Base-by-base conservation (phyloP, 2,797 vertebrate species). In the Tachyglossus aculeatus region DNA sequence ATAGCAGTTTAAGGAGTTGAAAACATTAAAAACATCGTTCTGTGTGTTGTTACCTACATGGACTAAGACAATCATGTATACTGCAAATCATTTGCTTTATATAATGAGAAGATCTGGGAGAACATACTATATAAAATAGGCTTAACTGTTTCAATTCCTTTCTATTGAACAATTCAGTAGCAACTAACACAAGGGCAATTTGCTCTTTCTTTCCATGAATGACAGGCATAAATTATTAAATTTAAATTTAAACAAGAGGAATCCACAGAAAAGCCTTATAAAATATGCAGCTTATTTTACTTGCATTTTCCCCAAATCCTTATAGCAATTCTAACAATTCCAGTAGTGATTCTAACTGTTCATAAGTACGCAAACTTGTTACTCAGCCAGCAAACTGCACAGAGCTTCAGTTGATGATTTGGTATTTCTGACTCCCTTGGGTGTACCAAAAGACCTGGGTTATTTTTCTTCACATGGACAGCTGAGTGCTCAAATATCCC, bases 401-500 rank as follows among this genome's bases (percentile, higher is more conserved):
- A 3, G 9, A 16, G 44, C 52, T 58, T 66, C 48, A 32, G 14
- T 33, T 19, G n/a, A 38, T 18, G 32, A 11, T 9, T 48, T 48
- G 21, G 41, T 24, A 14, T 38, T 34, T 48, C 10, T 19, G 31
- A 33, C 50, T 24, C 37, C 27, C 71, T 41, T 34, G 64, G 57
- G 70, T 66, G 47, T 52, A 50, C 14, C 54, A 55, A 18, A 38
- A 62, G 33, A 69, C 37, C 41, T 13, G 0, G 32, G 33, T 64
- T 29, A 51, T 70, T 58, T 74, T 53, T 40, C 60, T 48, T 25
- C 55, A 65, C 71, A 72, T 40, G 40, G 40, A 45, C 43, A 36
- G 33, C 50, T 14, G 31, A 67, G 12, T 25, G 44, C 9, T 45
- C 31, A 33, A 60, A 64, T 47, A 61, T 53, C 16, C 24, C 55